Percentiles rank a stretch among this genome's conserved stretches.
These are phyloP conservation scores for Phenganax marumi DNA, from an alignment of 92 coral and sea anemone genomes.

Conservation along the genomic window DNA sequence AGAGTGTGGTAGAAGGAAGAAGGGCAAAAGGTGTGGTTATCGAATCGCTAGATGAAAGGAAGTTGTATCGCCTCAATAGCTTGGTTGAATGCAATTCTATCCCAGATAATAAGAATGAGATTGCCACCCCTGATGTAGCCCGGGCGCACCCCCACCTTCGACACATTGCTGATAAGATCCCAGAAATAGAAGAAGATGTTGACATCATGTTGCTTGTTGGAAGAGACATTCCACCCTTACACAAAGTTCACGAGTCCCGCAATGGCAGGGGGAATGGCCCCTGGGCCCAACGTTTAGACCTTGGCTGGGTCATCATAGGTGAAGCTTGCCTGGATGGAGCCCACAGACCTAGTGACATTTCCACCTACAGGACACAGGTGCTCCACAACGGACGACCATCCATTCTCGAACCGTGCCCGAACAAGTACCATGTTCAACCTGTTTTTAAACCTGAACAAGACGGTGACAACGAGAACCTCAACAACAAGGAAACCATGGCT, in stretches of 20 bases:
- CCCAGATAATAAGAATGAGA: slow-evolving; percentile 55
- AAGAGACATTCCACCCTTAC: not conserved
- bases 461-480: not conserved
- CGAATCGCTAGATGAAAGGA: slow-evolving; percentile 45
- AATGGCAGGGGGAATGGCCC: not conserved
- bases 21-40: slow-evolving; percentile 34
- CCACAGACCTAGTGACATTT: too few species aligned
- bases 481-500: not conserved
- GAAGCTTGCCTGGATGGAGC: too few species aligned
- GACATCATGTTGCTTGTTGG: slow-evolving; percentile 1
- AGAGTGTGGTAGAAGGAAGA: slow-evolving; percentile 17
- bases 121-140: slow-evolving; percentile 47
- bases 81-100: slow-evolving; percentile 53
- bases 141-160: slow-evolving; percentile 51
- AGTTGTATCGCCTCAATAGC: slow-evolving; percentile 17
- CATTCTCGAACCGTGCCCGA: too few species aligned
- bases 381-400: slow-evolving; percentile 56
- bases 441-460: too few species aligned
- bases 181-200: slow-evolving; percentile 27
- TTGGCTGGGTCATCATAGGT: slow-evolving; percentile 59
- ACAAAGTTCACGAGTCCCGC: slow-evolving; percentile 23
- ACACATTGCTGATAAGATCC: slow-evolving; percentile 36
- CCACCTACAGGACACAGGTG: slow-evolving; percentile 53
- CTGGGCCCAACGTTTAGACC: slow-evolving; percentile 58
- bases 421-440: slow-evolving; percentile 31